Evolutionary conservation across 2,113 vertebrate genomes (phyloP).

Genomic region (Oryzias celebensis): DNA sequence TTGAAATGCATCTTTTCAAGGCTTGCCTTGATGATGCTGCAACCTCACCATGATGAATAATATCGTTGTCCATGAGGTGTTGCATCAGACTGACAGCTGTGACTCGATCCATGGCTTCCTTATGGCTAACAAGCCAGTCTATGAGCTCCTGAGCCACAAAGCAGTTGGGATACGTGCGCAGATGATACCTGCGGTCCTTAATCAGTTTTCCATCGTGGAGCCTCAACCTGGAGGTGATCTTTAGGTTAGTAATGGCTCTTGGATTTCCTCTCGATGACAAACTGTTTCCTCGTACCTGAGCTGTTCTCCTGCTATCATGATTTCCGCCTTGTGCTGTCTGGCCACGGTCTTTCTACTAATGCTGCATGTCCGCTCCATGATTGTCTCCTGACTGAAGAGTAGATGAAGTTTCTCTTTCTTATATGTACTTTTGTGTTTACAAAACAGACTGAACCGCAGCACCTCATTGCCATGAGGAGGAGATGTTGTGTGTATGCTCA

Average conservation of each 20-base stretch:
- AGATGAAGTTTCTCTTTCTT: constrained; percentile 20
- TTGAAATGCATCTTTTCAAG: not conserved
- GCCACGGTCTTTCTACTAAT: constrained; percentile 75
- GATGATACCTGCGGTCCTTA: constrained; percentile 82
- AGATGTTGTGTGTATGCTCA: constrained; percentile 71
- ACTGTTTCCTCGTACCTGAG: constrained; percentile 77
- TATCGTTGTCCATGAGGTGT: constrained; percentile 86
- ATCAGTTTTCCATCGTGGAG: constrained; percentile 85
- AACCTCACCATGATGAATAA: constrained; percentile 85
- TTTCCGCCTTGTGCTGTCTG: constrained; percentile 81
- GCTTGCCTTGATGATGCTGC: not conserved
- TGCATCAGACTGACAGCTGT: constrained; percentile 83
- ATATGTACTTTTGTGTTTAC: constrained; percentile 60
- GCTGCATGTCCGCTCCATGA: constrained; percentile 76
- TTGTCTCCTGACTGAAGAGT: constrained; percentile 16
- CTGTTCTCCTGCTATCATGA: constrained; percentile 87
- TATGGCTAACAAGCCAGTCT: constrained; percentile 84
- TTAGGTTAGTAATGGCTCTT: not conserved
- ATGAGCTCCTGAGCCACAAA: constrained; percentile 85
- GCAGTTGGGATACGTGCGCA: constrained; percentile 86
- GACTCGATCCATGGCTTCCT: constrained; percentile 81
- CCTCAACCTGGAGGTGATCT: constrained; percentile 71
- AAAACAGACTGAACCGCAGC: constrained; percentile 58
- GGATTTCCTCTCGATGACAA: not conserved
- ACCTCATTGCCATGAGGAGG: constrained; percentile 37